These are phyloP conservation scores for Drosophila kepulauana DNA, from an alignment of 1,140 invertebrate species.

Conservation along the genomic window DNA sequence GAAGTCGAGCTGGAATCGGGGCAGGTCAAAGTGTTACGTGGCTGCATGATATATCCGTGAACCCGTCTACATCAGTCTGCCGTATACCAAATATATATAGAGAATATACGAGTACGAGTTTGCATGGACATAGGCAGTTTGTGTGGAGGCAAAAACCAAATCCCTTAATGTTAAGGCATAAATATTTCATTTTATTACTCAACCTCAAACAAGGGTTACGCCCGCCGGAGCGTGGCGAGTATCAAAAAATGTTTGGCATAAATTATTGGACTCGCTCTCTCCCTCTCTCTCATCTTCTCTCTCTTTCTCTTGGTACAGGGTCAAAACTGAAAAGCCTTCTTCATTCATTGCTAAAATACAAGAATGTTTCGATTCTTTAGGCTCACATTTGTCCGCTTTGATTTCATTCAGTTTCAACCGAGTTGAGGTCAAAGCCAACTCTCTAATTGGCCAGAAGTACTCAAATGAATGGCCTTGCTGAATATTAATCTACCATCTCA, in stretches of 20 bases:
- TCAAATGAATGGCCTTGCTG: background rate
- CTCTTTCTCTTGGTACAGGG: background rate
- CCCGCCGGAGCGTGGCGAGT: slow-evolving; percentile 24
- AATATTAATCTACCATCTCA: slow-evolving; percentile 9
- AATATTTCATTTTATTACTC: slow-evolving; percentile 77
- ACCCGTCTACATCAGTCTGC: background rate
- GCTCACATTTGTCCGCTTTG: slow-evolving; percentile 32
- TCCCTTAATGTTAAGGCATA: slow-evolving; percentile 74
- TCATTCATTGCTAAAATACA: too few species aligned
- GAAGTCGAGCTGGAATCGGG: background rate
- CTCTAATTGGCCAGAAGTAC: slow-evolving; percentile 2
- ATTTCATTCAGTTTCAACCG: slow-evolving; percentile 39
- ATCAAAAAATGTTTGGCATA: slow-evolving; percentile 67
- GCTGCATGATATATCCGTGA: slow-evolving; percentile 41
- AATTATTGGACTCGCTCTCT: slow-evolving; percentile 49
- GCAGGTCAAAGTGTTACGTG: slow-evolving; percentile 49
- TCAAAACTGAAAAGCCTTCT: background rate
- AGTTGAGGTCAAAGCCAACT: slow-evolving; percentile 1
- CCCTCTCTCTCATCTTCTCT: background rate
- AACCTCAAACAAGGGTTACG: slow-evolving; percentile 71
- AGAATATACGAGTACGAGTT: too few species aligned
- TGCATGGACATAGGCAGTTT: slow-evolving; percentile 27
- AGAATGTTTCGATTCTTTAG: slow-evolving; percentile 13
- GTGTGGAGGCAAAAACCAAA: slow-evolving; percentile 57
- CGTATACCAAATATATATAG: slow-evolving; percentile 6